These are phyloP conservation scores for Pheucticus melanocephalus DNA, from an alignment of 2,113 vertebrate genomes.

Conservation along the genomic window DNA sequence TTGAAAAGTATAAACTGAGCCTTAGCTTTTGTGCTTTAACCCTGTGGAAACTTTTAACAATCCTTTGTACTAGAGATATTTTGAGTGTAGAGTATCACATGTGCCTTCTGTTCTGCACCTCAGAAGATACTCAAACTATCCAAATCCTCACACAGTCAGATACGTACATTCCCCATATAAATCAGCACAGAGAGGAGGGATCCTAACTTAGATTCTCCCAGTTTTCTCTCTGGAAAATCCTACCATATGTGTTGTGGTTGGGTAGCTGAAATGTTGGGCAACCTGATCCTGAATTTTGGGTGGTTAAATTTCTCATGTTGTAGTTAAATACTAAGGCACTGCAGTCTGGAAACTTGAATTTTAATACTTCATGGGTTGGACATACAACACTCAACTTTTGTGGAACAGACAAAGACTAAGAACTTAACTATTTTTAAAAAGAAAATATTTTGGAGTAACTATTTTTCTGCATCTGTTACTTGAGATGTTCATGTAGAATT, in stretches of 20 bases:
- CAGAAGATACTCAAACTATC: background rate
- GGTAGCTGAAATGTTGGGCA: slow-evolving; percentile 15
- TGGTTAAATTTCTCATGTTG: background rate
- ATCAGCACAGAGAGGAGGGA: background rate
- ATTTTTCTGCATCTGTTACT: background rate
- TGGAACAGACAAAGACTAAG: background rate
- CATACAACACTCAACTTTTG: background rate
- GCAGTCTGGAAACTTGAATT: background rate
- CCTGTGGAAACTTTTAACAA: background rate
- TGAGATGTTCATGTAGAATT: background rate
- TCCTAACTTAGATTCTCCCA: background rate
- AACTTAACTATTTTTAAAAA: background rate
- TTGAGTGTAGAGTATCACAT: background rate
- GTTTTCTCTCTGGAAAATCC: slow-evolving; percentile 14
- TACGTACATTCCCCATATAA: background rate
- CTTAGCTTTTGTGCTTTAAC: background rate
- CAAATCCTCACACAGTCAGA: background rate
- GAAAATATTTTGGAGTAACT: background rate
- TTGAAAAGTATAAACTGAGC: background rate
- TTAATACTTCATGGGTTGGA: background rate
- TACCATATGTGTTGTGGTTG: slow-evolving; percentile 24
- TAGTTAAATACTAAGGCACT: background rate
- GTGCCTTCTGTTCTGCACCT: background rate
- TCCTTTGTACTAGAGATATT: background rate
- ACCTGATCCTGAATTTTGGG: slow-evolving; percentile 3